A percentile compares a stretch with the other conserved stretches of the same genome.
Conservation (phyloP, 2,797 vertebrate species). For the Oreortyx pictus region DNA sequence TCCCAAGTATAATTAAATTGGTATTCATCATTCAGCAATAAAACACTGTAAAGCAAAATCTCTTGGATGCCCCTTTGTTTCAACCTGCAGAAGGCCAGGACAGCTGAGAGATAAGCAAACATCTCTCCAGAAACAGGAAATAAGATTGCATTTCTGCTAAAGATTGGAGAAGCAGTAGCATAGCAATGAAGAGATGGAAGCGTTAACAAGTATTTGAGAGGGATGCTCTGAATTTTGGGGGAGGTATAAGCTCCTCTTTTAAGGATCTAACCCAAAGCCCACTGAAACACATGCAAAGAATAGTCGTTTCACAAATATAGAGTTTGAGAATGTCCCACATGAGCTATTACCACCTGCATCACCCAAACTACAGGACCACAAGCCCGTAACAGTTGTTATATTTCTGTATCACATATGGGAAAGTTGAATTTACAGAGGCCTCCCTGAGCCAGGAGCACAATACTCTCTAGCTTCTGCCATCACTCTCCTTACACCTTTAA, state of each 20-base stretch:
- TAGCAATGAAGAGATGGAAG: not conserved
- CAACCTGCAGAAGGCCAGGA: constrained; percentile 36
- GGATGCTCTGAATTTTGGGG: not conserved
- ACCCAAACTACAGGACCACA: not conserved
- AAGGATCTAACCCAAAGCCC: not conserved
- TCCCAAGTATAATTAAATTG: constrained; percentile 53
- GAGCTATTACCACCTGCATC: not conserved
- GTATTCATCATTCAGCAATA: constrained; percentile 45
- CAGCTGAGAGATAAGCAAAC: constrained; percentile 42
- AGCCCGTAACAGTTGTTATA: not conserved
- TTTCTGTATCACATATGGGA: not conserved
- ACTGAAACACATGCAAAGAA: not conserved
- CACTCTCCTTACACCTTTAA: not conserved
- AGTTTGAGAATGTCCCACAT: not conserved
- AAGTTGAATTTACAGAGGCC: not conserved
- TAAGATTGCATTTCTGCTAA: not conserved
- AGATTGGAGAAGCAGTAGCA: not conserved
- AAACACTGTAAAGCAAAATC: constrained; percentile 16
- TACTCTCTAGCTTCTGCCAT: not conserved
- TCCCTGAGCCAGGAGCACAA: not conserved
- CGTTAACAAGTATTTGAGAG: not conserved
- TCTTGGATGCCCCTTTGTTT: constrained; percentile 41
- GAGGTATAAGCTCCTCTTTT: not conserved
- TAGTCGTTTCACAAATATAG: rapidly evolving
- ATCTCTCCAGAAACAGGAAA: constrained; percentile 8